phyloP scores from a whole-genome alignment of 1,140 invertebrate genomes.

The Mercenaria mercenaria region DNA sequence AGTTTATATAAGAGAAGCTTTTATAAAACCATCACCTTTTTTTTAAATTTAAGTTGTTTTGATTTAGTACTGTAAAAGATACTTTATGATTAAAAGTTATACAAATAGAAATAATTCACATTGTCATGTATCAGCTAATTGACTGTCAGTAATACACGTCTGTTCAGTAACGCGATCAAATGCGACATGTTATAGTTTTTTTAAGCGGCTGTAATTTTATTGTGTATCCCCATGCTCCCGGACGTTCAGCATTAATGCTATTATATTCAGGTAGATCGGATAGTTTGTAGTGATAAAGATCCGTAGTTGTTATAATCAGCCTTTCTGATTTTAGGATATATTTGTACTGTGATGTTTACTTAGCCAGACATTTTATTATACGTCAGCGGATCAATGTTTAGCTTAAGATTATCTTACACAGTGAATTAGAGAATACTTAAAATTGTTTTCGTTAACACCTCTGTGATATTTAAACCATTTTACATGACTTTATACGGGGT shows the following conservation, averaged over 20 bases:
- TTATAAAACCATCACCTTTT: no score
- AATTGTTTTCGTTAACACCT: constrained; percentile 48
- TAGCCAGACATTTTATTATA: constrained; percentile 58
- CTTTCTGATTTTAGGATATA: constrained; percentile 51
- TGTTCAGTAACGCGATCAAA: no score
- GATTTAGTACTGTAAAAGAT: no score
- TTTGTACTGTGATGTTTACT: constrained; percentile 37
- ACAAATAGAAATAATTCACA: no score
- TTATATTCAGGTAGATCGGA: constrained; percentile 59
- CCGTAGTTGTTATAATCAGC: constrained; percentile 27
- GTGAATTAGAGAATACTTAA: constrained; percentile 33
- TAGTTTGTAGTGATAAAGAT: constrained; percentile 13
- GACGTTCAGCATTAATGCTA: background rate
- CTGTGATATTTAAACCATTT: background rate
- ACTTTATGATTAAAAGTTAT: no score
- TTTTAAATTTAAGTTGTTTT: no score
- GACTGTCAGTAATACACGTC: no score
- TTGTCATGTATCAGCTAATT: no score
- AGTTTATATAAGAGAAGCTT: no score
- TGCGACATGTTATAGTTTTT: no score
- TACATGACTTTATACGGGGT: background rate
- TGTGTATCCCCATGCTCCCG: no score
- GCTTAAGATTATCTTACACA: constrained; percentile 48
- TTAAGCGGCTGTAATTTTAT: no score
- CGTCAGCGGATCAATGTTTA: constrained; percentile 38